phyloP scores from a whole-genome alignment of 1,140 invertebrate genomes.

The Drosophila serrata region DNA sequence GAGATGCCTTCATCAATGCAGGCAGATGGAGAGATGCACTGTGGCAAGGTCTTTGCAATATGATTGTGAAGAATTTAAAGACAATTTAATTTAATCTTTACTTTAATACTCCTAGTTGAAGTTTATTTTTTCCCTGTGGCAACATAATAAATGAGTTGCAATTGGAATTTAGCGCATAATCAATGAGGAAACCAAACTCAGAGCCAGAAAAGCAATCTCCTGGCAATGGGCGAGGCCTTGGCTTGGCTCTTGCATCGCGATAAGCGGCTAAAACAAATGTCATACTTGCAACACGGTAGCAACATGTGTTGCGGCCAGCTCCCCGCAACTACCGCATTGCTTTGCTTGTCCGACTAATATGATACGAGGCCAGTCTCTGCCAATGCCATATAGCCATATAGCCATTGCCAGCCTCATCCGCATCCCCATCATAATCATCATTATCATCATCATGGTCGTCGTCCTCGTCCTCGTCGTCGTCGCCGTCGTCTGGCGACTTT shows the following conservation, averaged over 20 bases:
- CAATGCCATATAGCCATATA: slow-evolving; percentile 6
- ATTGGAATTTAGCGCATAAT: slow-evolving; percentile 80
- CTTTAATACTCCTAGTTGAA: not conserved
- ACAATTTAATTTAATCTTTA: not conserved
- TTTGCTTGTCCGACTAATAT: slow-evolving; percentile 78
- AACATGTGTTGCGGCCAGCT: slow-evolving; percentile 65
- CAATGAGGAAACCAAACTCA: slow-evolving; percentile 36
- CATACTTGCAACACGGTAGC: slow-evolving; percentile 78
- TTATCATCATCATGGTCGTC: slow-evolving; percentile 18
- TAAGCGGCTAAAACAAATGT: slow-evolving; percentile 83
- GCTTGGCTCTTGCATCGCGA: slow-evolving; percentile 58
- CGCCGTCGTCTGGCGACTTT: slow-evolving; percentile 63
- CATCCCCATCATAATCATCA: slow-evolving; percentile 4
- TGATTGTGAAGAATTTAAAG: too few relatives aligned
- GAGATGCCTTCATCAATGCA: slow-evolving; percentile 56
- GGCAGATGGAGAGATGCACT: slow-evolving; percentile 1
- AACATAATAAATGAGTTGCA: slow-evolving; percentile 72
- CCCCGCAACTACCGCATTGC: slow-evolving; percentile 59
- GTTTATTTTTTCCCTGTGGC: not conserved
- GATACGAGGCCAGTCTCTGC: slow-evolving; percentile 62
- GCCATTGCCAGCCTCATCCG: slow-evolving; percentile 14
- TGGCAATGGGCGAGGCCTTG: slow-evolving; percentile 42
- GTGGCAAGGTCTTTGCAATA: not conserved
- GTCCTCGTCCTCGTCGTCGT: slow-evolving; percentile 31
- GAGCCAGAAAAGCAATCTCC: slow-evolving; percentile 29